Percentiles rank a stretch among this genome's conserved stretches.
phyloP scores from a whole-genome alignment of 2,888 invertebrate genomes.

The Drosophila antonietae region DNA sequence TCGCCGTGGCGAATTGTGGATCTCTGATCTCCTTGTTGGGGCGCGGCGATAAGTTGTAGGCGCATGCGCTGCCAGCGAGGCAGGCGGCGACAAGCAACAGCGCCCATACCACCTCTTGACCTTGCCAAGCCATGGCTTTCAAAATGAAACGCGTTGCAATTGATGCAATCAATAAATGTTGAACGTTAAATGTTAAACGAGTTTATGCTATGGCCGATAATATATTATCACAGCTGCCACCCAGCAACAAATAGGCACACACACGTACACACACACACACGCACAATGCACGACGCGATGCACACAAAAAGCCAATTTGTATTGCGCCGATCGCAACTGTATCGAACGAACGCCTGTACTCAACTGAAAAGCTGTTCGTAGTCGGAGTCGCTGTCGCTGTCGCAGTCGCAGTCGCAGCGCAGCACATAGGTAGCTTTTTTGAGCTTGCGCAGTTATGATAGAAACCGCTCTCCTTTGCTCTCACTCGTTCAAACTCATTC shows the following conservation, averaged over 20 bases:
- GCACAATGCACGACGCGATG: constrained; percentile 3
- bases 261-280: not conserved
- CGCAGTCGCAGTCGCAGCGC: not conserved
- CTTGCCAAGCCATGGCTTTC: constrained; percentile 38
- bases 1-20: constrained; percentile 74
- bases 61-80: constrained; percentile 25
- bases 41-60: constrained; percentile 83
- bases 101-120: constrained; percentile 15
- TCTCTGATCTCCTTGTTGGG: constrained; percentile 82
- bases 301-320: not conserved
- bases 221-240: constrained; percentile 54
- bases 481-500: not conserved
- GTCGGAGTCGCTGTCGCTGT: not conserved
- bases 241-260: constrained; percentile 22
- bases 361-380: constrained; percentile 37
- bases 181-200: constrained; percentile 20
- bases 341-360: constrained; percentile 28
- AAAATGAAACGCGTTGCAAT: constrained; percentile 1
- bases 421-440: constrained; percentile 33
- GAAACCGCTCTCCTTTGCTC: constrained; percentile 10
- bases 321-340: constrained; percentile 28
- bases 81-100: constrained; percentile 29
- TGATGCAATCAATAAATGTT: constrained; percentile 27
- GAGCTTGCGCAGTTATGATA: constrained; percentile 10
- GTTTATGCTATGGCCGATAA: constrained; percentile 20